Evolutionary conservation across 2,888 invertebrate genomes (phyloP).

Genomic region (Pteria penguin): DNA sequence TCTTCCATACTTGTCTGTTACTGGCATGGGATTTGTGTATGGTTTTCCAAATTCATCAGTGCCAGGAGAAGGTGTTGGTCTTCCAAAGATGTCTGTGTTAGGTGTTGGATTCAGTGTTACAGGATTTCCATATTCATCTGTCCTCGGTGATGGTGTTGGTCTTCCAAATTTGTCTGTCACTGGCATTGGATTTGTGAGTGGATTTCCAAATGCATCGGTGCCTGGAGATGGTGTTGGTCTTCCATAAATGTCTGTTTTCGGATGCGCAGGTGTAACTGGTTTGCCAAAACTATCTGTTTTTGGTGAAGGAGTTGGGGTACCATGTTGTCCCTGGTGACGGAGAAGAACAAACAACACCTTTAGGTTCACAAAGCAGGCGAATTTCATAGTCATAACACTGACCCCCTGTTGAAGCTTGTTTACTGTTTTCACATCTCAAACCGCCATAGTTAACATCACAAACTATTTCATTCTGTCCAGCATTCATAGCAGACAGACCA

Average conservation of each 20-base stretch:
- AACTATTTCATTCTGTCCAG: slow-evolving; percentile 49
- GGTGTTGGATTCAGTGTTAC: not conserved
- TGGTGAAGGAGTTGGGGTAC: slow-evolving; percentile 44
- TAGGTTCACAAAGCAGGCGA: slow-evolving; percentile 81
- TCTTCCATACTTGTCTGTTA: not conserved
- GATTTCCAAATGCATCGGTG: slow-evolving; percentile 23
- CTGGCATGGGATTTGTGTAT: not conserved
- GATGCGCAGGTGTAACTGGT: slow-evolving; percentile 28
- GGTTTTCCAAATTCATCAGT: slow-evolving; percentile 24
- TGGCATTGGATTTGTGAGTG: slow-evolving; percentile 20
- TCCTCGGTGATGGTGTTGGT: slow-evolving; percentile 41
- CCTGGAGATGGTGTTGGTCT: slow-evolving; percentile 49
- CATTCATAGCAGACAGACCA: slow-evolving; percentile 46
- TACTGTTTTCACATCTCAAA: slow-evolving; percentile 21
- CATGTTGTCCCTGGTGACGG: slow-evolving; percentile 53
- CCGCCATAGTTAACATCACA: slow-evolving; percentile 78
- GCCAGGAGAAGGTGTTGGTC: slow-evolving; percentile 4
- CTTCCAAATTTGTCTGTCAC: slow-evolving; percentile 7
- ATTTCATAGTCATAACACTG: slow-evolving; percentile 74
- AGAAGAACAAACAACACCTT: slow-evolving; percentile 52
- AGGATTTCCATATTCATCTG: slow-evolving; percentile 18
- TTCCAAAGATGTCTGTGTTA: not conserved
- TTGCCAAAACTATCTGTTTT: slow-evolving; percentile 31
- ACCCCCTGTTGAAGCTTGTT: slow-evolving; percentile 35
- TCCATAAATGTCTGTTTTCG: slow-evolving; percentile 18